Evolutionary conservation across 2,113 vertebrate species (phyloP).

Genomic region (Thunnus thynnus): DNA sequence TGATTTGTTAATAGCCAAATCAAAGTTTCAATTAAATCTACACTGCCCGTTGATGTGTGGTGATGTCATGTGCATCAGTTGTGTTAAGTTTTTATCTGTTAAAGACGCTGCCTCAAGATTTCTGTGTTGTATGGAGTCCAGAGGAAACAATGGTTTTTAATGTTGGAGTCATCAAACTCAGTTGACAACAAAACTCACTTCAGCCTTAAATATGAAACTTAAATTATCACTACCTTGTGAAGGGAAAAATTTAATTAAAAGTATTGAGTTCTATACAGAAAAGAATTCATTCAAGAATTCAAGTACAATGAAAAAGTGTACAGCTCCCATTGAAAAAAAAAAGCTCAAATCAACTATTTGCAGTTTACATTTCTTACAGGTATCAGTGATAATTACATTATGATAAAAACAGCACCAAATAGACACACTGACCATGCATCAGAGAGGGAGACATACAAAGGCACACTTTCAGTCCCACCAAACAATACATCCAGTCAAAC

Average conservation of each 20-base stretch:
- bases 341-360: constrained; percentile 71
- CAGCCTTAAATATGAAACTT: no score
- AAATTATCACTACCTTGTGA: neutral
- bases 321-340: constrained; percentile 55
- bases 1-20: constrained; percentile 51
- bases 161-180: neutral
- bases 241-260: constrained; percentile 77
- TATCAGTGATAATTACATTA: constrained; percentile 79
- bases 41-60: constrained; percentile 50
- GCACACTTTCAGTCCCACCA: constrained; percentile 57
- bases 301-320: constrained; percentile 80
- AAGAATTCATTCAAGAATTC: constrained; percentile 75
- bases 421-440: constrained; percentile 83
- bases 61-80: constrained; percentile 25
- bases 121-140: no score
- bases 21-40: constrained; percentile 71
- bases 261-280: constrained; percentile 74
- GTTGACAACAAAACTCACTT: no score
- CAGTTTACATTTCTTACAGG: constrained; percentile 80
- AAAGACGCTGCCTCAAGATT: no score
- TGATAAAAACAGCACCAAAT: constrained; percentile 83
- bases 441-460: constrained; percentile 77
- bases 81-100: no score
- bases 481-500: constrained; percentile 2
- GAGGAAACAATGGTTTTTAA: neutral